These are phyloP conservation scores for Hirundichthys speculiger DNA, from an alignment of 2,113 vertebrate genomes.

Conservation along the genomic window DNA sequence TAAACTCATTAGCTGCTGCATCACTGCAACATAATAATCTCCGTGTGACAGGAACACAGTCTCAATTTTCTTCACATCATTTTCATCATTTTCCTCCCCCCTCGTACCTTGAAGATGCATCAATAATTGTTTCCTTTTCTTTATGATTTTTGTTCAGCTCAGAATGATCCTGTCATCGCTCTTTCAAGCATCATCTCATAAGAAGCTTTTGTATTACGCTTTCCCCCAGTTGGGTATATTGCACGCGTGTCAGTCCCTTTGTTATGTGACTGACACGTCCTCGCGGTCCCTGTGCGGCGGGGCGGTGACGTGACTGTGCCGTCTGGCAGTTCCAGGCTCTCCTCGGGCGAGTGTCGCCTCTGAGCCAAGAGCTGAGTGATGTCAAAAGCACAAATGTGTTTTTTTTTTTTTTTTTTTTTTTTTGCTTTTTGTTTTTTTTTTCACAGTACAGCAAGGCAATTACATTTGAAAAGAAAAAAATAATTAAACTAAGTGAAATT, in stretches of 20 bases:
- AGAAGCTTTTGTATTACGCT: background rate
- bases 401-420: background rate
- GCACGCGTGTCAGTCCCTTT: constrained; percentile 7
- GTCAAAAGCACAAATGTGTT: background rate
- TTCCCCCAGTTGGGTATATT: background rate
- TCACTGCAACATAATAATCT: too few species aligned
- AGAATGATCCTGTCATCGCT: background rate
- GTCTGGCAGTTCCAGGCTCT: constrained; percentile 9
- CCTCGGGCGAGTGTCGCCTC: background rate
- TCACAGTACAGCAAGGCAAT: constrained; percentile 8
- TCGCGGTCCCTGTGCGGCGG: background rate
- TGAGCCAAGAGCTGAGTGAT: background rate
- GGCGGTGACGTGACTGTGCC: background rate
- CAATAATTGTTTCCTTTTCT: background rate
- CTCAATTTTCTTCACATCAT: background rate
- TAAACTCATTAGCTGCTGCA: too few species aligned
- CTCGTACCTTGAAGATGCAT: background rate
- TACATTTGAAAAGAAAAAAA: background rate
- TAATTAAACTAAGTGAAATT: too few species aligned
- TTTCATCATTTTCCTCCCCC: background rate
- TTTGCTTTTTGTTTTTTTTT: too few species aligned
- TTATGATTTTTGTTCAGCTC: background rate
- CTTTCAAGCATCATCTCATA: background rate
- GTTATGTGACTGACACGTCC: constrained; percentile 1
- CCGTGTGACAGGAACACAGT: too few species aligned